Percentiles rank a stretch among this genome's conserved stretches.
Evolutionary conservation across 2,797 vertebrate species (phyloP).

Genomic region (Phaenicophaeus curvirostris): DNA sequence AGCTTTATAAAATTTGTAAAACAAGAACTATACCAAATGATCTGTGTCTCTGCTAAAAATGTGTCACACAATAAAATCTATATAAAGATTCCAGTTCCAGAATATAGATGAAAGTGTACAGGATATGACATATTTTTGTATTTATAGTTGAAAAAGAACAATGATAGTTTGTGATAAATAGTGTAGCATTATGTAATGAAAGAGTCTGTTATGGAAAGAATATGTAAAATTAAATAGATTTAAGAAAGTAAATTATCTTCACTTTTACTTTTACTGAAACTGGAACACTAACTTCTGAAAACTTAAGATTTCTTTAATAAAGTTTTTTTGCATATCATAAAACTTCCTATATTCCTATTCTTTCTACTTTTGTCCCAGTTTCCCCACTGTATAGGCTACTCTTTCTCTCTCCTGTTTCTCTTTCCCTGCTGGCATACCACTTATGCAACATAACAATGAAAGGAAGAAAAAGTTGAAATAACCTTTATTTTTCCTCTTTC

Average conservation of each 20-base stretch:
- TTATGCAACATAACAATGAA: not conserved
- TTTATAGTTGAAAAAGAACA: not conserved
- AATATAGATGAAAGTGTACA: not conserved
- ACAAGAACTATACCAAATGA: not conserved
- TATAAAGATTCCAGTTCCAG: not conserved
- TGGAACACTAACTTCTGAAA: not conserved
- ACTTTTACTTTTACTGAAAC: not conserved
- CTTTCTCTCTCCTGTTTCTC: not conserved
- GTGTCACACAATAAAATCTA: not conserved
- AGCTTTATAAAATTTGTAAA: not conserved
- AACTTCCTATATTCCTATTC: not conserved
- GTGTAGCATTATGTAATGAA: not conserved
- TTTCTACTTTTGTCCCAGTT: conserved; percentile 1
- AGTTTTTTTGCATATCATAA: not conserved
- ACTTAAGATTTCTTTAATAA: not conserved
- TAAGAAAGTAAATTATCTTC: not conserved
- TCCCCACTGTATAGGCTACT: not conserved
- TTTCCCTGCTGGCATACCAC: not conserved
- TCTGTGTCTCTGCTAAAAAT: not conserved
- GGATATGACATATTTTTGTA: not conserved
- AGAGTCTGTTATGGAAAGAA: not conserved
- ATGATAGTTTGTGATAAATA: not conserved
- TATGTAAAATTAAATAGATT: not conserved
- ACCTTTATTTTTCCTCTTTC: not conserved
- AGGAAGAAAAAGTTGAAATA: not conserved